phyloP scores from a whole-genome alignment of 2,888 invertebrate species.

The Tholera decimalis region DNA sequence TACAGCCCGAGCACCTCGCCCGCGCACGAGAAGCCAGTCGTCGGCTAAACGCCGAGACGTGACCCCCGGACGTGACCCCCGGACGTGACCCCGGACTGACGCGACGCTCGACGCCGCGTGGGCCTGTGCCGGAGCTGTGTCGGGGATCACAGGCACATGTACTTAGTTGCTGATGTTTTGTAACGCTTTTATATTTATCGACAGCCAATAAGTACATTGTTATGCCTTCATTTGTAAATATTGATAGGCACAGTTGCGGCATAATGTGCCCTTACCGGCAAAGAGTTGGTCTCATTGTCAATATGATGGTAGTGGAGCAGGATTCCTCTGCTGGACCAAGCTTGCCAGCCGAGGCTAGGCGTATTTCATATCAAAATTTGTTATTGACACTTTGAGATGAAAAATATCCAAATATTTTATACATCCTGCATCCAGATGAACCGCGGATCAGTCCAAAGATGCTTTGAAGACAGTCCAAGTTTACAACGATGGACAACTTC shows the following conservation, averaged over 20 bases:
- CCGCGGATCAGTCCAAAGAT: background rate
- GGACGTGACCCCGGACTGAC: constrained; percentile 10
- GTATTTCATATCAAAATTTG: background rate
- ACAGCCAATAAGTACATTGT: constrained; percentile 13
- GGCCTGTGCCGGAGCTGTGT: constrained; percentile 12
- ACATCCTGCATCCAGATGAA: background rate
- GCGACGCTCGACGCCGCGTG: constrained; percentile 2
- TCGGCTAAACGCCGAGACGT: constrained; percentile 26
- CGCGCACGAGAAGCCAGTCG: constrained; percentile 29
- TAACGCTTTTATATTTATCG: constrained; percentile 34
- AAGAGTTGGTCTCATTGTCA: constrained; percentile 13
- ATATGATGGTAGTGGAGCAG: constrained; percentile 15
- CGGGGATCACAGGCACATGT: constrained; percentile 1
- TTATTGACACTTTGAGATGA: constrained; percentile 5
- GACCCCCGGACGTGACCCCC: background rate
- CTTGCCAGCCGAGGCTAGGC: background rate
- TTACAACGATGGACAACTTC: background rate
- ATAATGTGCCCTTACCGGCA: constrained; percentile 5
- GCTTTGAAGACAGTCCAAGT: background rate
- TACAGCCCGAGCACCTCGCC: constrained; percentile 19
- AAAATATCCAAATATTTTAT: background rate
- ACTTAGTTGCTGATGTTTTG: constrained; percentile 30
- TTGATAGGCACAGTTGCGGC: constrained; percentile 12
- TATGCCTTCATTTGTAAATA: constrained; percentile 24
- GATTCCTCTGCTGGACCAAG: background rate